Percentiles rank a stretch among this genome's conserved stretches.
These are phyloP conservation scores for Achatina immaculata DNA, from an alignment of 1,140 invertebrate species.

Conservation along the genomic window DNA sequence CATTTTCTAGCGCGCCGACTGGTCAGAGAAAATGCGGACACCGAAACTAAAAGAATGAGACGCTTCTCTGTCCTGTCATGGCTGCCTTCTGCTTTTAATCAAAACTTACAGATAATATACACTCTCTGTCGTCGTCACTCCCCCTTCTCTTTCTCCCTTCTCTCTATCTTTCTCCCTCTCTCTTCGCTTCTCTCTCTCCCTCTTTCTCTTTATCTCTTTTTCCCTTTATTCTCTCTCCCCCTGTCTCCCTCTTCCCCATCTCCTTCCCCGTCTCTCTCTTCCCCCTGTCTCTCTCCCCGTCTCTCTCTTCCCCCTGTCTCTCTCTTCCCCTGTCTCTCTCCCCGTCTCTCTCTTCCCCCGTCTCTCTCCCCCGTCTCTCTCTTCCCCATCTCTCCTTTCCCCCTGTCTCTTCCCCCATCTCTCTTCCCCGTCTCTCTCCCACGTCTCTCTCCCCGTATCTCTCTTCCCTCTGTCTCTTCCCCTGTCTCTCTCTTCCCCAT, in stretches of 20 bases:
- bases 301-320: background rate
- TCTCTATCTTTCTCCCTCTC: background rate
- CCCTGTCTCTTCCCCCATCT: background rate
- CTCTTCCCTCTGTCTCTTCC: background rate
- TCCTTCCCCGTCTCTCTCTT: background rate
- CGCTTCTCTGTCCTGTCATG: too few species aligned
- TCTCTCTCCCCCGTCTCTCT: background rate
- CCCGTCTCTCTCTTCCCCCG: constrained; percentile 27
- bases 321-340: constrained; percentile 9
- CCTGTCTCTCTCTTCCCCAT: too few species aligned
- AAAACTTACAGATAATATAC: too few species aligned
- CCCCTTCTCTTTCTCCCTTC: background rate
- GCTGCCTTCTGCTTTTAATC: too few species aligned
- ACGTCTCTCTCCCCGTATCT: background rate
- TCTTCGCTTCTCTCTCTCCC: background rate
- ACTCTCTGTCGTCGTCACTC: background rate
- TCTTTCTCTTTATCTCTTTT: constrained; percentile 30
- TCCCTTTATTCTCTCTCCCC: background rate
- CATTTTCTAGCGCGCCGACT: too few species aligned
- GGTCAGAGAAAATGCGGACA: too few species aligned
- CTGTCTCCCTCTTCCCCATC: too few species aligned
- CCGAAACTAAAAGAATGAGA: too few species aligned
- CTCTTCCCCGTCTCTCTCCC: background rate
- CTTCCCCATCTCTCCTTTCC: background rate
- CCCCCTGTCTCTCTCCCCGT: background rate